Evolutionary conservation across 2,113 vertebrate species (phyloP).

Genomic region (Hippoglossus stenolepis): DNA sequence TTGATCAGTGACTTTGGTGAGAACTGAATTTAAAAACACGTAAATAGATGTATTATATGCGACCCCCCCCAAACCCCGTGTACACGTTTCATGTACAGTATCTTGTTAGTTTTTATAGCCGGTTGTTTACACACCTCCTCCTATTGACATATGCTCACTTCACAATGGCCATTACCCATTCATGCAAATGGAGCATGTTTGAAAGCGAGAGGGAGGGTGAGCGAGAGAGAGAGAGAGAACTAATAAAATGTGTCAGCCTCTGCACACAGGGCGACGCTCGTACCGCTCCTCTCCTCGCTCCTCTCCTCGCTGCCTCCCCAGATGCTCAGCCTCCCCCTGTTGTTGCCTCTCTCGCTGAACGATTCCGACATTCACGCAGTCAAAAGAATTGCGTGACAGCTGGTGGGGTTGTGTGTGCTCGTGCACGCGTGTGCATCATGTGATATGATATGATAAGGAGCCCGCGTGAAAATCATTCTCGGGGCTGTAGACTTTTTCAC

Average conservation of each 20-base stretch:
- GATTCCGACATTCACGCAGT: constrained; percentile 59
- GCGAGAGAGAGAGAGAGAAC: not conserved
- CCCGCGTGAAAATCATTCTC: constrained; percentile 25
- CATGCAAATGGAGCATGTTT: constrained; percentile 13
- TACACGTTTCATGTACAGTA: not conserved
- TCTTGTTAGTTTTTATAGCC: not conserved
- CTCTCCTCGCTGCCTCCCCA: constrained; percentile 38
- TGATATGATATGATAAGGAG: constrained; percentile 52
- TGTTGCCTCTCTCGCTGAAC: constrained; percentile 46
- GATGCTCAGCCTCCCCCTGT: constrained; percentile 33
- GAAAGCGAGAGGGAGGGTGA: not conserved
- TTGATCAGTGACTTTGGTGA: not conserved
- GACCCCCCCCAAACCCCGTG: not conserved
- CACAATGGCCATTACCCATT: not conserved
- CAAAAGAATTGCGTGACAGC: constrained; percentile 35
- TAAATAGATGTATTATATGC: not conserved
- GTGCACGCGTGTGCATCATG: not conserved
- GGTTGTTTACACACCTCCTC: not conserved
- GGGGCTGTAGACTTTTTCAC: constrained; percentile 59
- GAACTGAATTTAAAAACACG: not conserved
- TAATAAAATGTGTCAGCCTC: constrained; percentile 48
- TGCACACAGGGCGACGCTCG: constrained; percentile 24
- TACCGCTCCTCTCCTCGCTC: constrained; percentile 39
- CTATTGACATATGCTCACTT: not conserved
- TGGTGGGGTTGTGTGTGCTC: constrained; percentile 17